Percentiles rank a stretch among this genome's conserved stretches.
phyloP scores from a whole-genome alignment of 2,888 invertebrate species.

The Andrena chrysosceles region DNA sequence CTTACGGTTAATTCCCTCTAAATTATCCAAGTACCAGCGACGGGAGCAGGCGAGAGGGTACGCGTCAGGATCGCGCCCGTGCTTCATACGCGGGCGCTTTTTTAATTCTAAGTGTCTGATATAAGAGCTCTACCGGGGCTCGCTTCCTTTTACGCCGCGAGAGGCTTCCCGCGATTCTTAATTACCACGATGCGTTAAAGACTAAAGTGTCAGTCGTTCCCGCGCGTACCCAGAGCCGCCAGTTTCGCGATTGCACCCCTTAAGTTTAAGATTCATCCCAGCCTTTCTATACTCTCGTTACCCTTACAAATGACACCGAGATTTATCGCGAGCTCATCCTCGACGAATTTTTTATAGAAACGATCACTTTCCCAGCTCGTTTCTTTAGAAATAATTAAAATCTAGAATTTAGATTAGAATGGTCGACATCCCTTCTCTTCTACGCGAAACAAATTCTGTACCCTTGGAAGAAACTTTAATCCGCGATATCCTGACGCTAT shows the following conservation, averaged over 20 bases:
- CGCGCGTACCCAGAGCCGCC: slow-evolving; percentile 60
- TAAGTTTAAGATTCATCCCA: slow-evolving; percentile 49
- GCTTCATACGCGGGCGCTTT: slow-evolving; percentile 45
- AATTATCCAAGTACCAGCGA: slow-evolving; percentile 65
- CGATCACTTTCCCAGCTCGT: background rate
- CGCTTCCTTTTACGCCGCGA: slow-evolving; percentile 5
- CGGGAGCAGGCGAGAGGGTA: slow-evolving; percentile 69
- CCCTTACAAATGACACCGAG: background rate
- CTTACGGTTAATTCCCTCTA: slow-evolving; percentile 74
- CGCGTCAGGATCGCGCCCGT: slow-evolving; percentile 59
- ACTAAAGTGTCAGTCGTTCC: slow-evolving; percentile 67
- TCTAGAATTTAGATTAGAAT: no score
- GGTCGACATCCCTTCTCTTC: no score
- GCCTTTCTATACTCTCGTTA: slow-evolving; percentile 22
- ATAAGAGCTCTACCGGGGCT: slow-evolving; percentile 19
- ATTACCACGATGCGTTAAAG: slow-evolving; percentile 55
- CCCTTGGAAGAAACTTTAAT: no score
- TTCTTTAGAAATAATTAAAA: no score
- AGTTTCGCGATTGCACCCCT: slow-evolving; percentile 54
- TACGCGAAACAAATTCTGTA: no score
- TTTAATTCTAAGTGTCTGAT: slow-evolving; percentile 60
- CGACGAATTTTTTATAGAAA: background rate
- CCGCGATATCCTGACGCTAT: no score
- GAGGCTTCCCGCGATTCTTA: slow-evolving; percentile 32
- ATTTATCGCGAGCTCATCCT: background rate